A percentile compares a stretch with the other conserved stretches of the same genome.
These are phyloP conservation scores for Drosophila bunnanda DNA, from an alignment of 2,888 invertebrate species.

Conservation along the genomic window DNA sequence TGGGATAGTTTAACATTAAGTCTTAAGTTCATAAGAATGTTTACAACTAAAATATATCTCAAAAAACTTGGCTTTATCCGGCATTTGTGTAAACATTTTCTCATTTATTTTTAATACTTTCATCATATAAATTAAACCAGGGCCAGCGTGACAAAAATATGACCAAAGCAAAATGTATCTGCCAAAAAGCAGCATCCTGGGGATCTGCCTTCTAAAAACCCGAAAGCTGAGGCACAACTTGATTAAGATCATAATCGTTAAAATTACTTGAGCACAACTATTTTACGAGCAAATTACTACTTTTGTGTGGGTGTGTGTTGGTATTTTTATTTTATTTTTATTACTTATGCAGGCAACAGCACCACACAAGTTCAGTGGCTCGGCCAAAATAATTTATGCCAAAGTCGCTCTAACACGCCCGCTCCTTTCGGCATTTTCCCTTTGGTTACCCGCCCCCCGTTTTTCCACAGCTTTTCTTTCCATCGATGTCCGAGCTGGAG, in stretches of 20 bases:
- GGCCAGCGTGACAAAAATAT: slow-evolving; percentile 35
- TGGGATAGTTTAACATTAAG: too few species aligned
- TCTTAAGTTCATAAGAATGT: not conserved
- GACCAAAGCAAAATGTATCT: not conserved
- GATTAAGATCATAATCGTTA: slow-evolving; percentile 81
- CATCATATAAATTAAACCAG: slow-evolving; percentile 6
- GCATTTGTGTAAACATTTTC: not conserved
- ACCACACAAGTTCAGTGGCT: slow-evolving; percentile 62
- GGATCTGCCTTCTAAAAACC: not conserved
- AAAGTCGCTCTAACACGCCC: slow-evolving; percentile 28
- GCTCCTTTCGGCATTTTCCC: slow-evolving; percentile 17
- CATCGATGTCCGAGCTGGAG: slow-evolving; percentile 17
- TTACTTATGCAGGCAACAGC: slow-evolving; percentile 72
- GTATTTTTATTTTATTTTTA: slow-evolving; percentile 70
- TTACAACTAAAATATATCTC: not conserved
- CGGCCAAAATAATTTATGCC: slow-evolving; percentile 65
- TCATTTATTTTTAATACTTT: slow-evolving; percentile 16
- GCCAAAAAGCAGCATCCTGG: not conserved
- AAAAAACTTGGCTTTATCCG: not conserved
- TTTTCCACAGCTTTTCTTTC: slow-evolving; percentile 17
- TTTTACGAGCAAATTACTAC: slow-evolving; percentile 74
- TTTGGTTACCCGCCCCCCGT: slow-evolving; percentile 21
- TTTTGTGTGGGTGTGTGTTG: slow-evolving; percentile 39
- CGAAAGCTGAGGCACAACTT: slow-evolving; percentile 56
- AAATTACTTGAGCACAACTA: slow-evolving; percentile 79